Base-by-base conservation (phyloP, 2,797 vertebrate genomes). In the Rhynchotus rufescens region DNA sequence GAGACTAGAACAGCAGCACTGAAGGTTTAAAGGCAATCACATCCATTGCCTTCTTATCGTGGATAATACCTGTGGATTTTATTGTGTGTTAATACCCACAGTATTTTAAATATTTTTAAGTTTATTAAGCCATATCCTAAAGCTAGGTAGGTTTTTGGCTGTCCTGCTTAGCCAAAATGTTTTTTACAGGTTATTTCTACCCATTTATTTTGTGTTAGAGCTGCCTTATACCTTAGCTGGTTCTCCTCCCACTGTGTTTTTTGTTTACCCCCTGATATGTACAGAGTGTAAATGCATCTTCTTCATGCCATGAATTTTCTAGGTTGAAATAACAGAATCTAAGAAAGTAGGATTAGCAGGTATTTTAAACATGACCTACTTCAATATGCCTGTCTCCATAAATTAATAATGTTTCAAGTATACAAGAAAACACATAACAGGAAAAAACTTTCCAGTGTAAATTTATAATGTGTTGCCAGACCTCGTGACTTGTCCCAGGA, bases 381-480 rank as follows among this genome's bases (percentile, higher is more conserved):
- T 77, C 65, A 73, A 91, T 64, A 67, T 71, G 44, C 23, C 74
- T 91, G 72, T 54, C 80, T 84, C 60, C 78, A 90, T 84, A 91
- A 88, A 91, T 72, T 92, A 75, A 91, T 62, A 86, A 1, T 1
- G 51, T 72, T 92, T 92, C 88, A 68, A 90, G 49, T 59, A 47
- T 20, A 40, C 54, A 78, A 81, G 52, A 92, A 93, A 93, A 92
- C 68, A 85, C 32, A 12, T 32, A 87, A 78, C 84, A 88, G 32
- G 40, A 77, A 90, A 20, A 91, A 88, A 13, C 49, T 89, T 72
- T 88, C 75, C n/a, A 59, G 21, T 0, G 0, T 61, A 74, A 78
- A 89, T 92, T 92, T 92, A 93, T 72, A 77, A 85, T 17, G 42
- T 60, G 15, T 13, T 73, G 76, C 79, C 84, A 94, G 66, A 30